Evolutionary conservation across 2,113 vertebrate species (phyloP).

Genomic region (Accipiter virgatus): DNA sequence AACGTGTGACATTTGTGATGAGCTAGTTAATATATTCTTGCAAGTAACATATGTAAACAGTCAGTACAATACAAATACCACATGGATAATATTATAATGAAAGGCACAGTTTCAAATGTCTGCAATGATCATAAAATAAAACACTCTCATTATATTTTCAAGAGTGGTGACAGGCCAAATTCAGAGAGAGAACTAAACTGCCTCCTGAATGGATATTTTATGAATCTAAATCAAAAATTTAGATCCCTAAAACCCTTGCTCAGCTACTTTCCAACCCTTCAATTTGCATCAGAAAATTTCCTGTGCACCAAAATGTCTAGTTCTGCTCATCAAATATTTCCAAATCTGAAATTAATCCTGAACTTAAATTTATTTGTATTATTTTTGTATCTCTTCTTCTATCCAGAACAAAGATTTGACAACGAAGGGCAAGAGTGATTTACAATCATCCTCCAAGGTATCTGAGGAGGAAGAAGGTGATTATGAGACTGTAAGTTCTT

Average conservation of each 20-base stretch:
- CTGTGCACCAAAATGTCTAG: neutral
- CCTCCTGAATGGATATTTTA: neutral
- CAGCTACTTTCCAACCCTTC: neutral
- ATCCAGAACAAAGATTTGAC: slow-evolving; percentile 29
- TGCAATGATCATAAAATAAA: neutral
- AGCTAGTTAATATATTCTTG: neutral
- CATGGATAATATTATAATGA: neutral
- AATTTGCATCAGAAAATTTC: neutral
- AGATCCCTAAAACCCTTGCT: neutral
- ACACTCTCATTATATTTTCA: neutral
- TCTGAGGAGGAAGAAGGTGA: neutral
- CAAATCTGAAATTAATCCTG: neutral
- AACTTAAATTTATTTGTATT: neutral
- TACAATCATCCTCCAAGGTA: neutral
- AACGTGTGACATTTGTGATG: neutral
- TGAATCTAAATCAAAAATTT: neutral
- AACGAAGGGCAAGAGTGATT: neutral
- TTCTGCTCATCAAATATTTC: neutral
- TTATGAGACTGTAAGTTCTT: slow-evolving; percentile 59
- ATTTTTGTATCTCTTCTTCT: neutral
- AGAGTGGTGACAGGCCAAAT: neutral
- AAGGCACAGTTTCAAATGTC: neutral
- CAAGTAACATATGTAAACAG: neutral
- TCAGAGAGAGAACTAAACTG: neutral
- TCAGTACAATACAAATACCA: neutral